A percentile compares a stretch with the other conserved stretches of the same genome.
Evolutionary conservation across 2,888 invertebrate genomes (phyloP).

Genomic region (Neoaliturus tenellus): DNA sequence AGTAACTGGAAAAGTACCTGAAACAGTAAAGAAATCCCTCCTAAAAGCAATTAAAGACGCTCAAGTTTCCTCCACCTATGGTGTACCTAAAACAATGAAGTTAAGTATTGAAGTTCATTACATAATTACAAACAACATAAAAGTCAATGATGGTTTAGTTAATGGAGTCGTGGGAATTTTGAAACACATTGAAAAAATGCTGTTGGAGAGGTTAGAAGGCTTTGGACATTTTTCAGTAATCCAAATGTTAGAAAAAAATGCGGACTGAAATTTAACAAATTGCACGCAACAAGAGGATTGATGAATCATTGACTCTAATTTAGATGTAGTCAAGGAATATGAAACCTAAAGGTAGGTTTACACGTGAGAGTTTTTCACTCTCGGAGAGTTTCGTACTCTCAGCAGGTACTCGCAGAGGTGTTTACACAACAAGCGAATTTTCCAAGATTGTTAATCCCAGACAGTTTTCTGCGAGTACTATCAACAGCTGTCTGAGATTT

Average conservation of each 20-base stretch:
- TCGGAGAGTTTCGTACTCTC: too few relatives aligned
- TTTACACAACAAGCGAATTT: too few relatives aligned
- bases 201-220: background rate
- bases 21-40: background rate
- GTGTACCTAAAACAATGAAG: background rate
- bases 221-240: background rate
- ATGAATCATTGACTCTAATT: background rate
- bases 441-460: too few relatives aligned
- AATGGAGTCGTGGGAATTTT: background rate
- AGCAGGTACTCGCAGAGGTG: too few relatives aligned
- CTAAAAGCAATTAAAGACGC: background rate
- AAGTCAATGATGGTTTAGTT: background rate
- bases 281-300: background rate
- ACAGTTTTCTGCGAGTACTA: too few relatives aligned
- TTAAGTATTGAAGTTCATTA: background rate
- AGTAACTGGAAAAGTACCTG: background rate
- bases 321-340: background rate
- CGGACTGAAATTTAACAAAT: background rate
- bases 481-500: too few relatives aligned
- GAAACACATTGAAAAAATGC: background rate
- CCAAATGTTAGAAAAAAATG: background rate
- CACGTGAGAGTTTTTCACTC: too few relatives aligned
- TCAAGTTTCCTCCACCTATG: background rate
- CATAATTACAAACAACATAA: background rate
- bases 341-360: too few relatives aligned